phyloP scores from a whole-genome alignment of 2,888 invertebrate genomes.

The Disparrhopalites patrizii region DNA sequence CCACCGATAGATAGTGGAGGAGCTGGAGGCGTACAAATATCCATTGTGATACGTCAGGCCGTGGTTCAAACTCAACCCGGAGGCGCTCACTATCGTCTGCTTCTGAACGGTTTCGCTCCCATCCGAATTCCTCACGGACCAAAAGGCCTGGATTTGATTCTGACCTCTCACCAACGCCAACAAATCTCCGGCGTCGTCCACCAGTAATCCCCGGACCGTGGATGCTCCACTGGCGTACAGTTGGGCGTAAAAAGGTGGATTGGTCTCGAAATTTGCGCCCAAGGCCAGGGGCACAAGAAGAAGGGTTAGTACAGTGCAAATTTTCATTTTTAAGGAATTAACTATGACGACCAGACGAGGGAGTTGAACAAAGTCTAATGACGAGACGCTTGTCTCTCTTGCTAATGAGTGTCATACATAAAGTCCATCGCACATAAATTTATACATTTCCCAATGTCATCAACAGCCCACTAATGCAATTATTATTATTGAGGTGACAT shows the following conservation, averaged over 20 bases:
- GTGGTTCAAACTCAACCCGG: slow-evolving; percentile 27
- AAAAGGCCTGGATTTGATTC: slow-evolving; percentile 11
- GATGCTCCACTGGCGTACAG: slow-evolving; percentile 17
- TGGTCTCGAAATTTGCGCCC: slow-evolving; percentile 19
- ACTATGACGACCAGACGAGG: no score
- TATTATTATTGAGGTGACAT: no score
- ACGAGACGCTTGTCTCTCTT: no score
- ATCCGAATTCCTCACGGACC: not conserved
- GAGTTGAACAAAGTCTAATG: no score
- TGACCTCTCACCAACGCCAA: slow-evolving; percentile 21
- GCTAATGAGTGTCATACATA: no score
- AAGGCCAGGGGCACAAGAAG: no score
- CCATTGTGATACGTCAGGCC: slow-evolving; percentile 32
- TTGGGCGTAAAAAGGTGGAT: slow-evolving; percentile 22
- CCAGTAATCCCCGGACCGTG: slow-evolving; percentile 25
- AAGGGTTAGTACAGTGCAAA: no score
- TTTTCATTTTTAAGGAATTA: no score
- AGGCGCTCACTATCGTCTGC: not conserved
- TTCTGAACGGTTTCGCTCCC: not conserved
- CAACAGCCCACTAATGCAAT: no score
- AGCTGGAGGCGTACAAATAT: slow-evolving; percentile 38
- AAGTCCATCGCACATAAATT: no score
- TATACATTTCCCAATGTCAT: no score
- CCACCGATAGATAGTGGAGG: slow-evolving; percentile 36
- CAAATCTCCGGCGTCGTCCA: slow-evolving; percentile 37